phyloP scores from a whole-genome alignment of 2,888 invertebrate species.

The Lumbricus terrestris region DNA sequence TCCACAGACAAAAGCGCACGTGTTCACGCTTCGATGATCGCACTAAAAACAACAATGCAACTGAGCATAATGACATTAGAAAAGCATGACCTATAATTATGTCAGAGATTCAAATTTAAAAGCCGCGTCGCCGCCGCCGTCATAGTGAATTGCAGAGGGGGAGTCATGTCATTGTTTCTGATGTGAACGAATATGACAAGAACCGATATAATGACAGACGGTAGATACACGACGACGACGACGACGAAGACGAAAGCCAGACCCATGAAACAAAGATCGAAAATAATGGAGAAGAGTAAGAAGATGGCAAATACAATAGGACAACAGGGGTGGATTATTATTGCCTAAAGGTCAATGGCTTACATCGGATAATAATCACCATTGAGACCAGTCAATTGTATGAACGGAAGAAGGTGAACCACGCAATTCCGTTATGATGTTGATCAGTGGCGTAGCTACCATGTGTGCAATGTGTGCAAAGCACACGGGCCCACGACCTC shows the following conservation, averaged over 20 bases:
- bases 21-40: too few species aligned
- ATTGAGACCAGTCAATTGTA: background rate
- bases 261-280: background rate
- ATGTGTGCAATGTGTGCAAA: too few species aligned
- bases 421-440: background rate
- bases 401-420: background rate
- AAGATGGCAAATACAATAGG: background rate
- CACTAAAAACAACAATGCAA: background rate
- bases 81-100: background rate
- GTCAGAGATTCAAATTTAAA: background rate
- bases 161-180: background rate
- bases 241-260: background rate
- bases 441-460: too few species aligned
- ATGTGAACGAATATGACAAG: background rate
- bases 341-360: background rate
- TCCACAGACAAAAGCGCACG: too few species aligned
- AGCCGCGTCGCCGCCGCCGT: too few species aligned
- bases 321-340: background rate
- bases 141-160: background rate
- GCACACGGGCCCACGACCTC: too few species aligned
- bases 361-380: background rate
- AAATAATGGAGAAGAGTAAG: background rate
- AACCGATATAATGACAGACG: background rate
- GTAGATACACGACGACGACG: too few species aligned
- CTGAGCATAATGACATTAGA: background rate